Conservation (phyloP, 2,888 invertebrate genomes). For the Tipula unca region DNA sequence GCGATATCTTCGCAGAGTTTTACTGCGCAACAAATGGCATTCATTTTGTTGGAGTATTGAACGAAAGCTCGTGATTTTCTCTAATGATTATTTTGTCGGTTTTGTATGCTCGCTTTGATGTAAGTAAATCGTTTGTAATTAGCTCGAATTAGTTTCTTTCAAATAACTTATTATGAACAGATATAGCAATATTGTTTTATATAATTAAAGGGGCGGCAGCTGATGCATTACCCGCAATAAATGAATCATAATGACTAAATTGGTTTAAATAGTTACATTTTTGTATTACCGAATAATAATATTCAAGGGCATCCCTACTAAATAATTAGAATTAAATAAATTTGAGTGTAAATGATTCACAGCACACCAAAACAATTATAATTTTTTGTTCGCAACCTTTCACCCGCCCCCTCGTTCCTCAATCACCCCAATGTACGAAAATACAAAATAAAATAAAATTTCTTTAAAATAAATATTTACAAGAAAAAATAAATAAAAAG, state of each 20-base stretch:
- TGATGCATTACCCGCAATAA: not conserved
- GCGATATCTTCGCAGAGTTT: slow-evolving; percentile 49
- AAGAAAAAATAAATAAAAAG: not conserved
- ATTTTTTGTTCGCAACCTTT: not conserved
- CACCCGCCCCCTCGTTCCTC: not conserved
- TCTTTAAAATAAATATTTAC: not conserved
- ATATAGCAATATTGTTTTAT: not conserved
- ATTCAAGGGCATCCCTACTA: not conserved
- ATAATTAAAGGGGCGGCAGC: not conserved
- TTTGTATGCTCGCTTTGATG: no score
- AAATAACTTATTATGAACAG: no score
- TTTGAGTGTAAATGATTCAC: not conserved
- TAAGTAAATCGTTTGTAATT: no score
- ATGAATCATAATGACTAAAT: not conserved
- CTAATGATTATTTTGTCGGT: no score
- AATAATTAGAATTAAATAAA: not conserved
- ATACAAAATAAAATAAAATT: not conserved
- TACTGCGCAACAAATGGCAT: slow-evolving; percentile 32
- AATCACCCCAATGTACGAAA: not conserved
- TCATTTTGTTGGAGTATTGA: slow-evolving; percentile 30
- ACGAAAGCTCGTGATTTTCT: no score
- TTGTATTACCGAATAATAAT: not conserved
- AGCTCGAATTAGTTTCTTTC: no score
- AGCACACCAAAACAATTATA: not conserved
- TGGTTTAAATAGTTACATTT: not conserved